phyloP scores from a whole-genome alignment of 2,797 vertebrate species.

The Orestias chungarensis region DNA sequence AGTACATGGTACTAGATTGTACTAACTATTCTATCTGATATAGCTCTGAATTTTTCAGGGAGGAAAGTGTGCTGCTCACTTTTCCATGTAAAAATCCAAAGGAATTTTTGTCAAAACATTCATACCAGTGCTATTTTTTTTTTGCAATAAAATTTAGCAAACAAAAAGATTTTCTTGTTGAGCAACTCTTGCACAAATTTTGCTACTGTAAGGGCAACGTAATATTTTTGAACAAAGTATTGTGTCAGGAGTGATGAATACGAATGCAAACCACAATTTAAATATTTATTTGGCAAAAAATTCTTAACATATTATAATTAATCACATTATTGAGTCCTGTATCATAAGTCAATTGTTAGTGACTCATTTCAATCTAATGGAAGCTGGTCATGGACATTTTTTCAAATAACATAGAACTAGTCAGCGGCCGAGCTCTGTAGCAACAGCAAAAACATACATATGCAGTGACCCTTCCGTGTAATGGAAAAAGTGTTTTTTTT shows the following conservation, averaged over 20 bases:
- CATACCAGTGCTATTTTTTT: too few species aligned
- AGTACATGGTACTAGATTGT: too few species aligned
- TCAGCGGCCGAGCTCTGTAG: not conserved
- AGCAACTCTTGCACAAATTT: too few species aligned
- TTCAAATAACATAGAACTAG: not conserved
- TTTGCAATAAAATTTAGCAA: too few species aligned
- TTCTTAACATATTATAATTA: not conserved
- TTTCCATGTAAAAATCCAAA: too few species aligned
- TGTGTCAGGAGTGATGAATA: not conserved
- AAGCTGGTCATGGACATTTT: not conserved
- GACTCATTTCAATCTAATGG: not conserved
- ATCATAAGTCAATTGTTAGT: not conserved
- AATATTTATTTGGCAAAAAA: not conserved
- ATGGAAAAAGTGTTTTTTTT: slow-evolving; percentile 6
- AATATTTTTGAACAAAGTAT: not conserved
- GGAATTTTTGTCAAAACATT: too few species aligned
- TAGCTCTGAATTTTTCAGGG: too few species aligned
- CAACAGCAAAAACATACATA: not conserved
- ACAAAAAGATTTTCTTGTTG: too few species aligned
- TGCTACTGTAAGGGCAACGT: too few species aligned
- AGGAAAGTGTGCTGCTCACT: too few species aligned
- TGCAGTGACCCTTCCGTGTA: not conserved
- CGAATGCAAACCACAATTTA: not conserved
- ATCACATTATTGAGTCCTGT: not conserved
- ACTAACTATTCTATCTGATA: too few species aligned